phyloP scores from a whole-genome alignment of 2,888 invertebrate genomes.

The Catonia carolina region DNA sequence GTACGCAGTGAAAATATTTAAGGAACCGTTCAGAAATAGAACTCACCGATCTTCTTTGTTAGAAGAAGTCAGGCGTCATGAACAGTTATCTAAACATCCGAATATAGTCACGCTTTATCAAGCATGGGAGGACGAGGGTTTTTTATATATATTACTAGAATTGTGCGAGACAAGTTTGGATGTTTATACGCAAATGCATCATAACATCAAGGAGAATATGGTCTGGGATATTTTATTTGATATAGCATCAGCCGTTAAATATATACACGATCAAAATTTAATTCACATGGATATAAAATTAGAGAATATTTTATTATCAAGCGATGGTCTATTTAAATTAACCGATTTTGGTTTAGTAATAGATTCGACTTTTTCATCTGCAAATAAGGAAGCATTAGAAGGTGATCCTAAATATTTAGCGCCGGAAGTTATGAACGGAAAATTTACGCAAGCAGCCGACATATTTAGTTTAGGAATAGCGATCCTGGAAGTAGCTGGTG shows the following conservation, averaged over 20 bases:
- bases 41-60: slow-evolving; percentile 46
- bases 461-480: slow-evolving; percentile 68
- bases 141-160: slow-evolving; percentile 64
- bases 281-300: slow-evolving; percentile 57
- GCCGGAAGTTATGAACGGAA: slow-evolving; percentile 58
- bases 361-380: slow-evolving; percentile 50
- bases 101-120: slow-evolving; percentile 59
- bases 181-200: slow-evolving; percentile 49
- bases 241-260: slow-evolving; percentile 49
- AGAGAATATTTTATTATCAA: slow-evolving; percentile 52
- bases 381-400: slow-evolving; percentile 52
- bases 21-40: slow-evolving; percentile 51
- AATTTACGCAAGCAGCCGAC: slow-evolving; percentile 63
- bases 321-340: slow-evolving; percentile 54
- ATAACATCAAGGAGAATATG: slow-evolving; percentile 52
- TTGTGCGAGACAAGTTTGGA: slow-evolving; percentile 57
- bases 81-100: slow-evolving; percentile 57
- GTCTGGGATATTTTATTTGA: slow-evolving; percentile 63
- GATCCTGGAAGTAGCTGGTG: slow-evolving; percentile 61
- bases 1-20: slow-evolving; percentile 66
- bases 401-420: slow-evolving; percentile 73
- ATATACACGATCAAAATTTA: slow-evolving; percentile 49
- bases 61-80: slow-evolving; percentile 61
- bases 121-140: slow-evolving; percentile 67
- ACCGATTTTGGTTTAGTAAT: slow-evolving; percentile 69